These are phyloP conservation scores for Hypercompe scribonia DNA, from an alignment of 2,888 invertebrate genomes.

Conservation along the genomic window DNA sequence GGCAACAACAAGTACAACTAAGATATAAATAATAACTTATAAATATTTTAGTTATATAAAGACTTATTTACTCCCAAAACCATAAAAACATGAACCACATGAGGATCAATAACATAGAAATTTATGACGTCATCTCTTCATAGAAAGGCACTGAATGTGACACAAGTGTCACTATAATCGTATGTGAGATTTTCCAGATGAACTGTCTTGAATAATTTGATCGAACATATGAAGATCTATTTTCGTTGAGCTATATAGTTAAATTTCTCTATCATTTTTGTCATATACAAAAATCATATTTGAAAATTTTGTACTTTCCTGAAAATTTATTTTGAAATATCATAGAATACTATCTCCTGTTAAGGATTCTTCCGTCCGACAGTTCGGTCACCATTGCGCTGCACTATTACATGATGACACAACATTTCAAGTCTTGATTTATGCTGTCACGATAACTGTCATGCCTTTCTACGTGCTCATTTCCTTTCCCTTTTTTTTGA, in stretches of 20 bases:
- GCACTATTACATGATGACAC: no score
- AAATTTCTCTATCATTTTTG: neutral
- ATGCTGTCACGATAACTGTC: no score
- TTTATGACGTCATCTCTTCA: constrained; percentile 34
- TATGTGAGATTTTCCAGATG: constrained; percentile 35
- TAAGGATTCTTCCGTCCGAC: no score
- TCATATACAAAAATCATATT: neutral
- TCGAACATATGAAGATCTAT: constrained; percentile 50
- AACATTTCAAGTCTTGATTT: no score
- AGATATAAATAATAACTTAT: constrained; percentile 14
- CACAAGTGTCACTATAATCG: constrained; percentile 34
- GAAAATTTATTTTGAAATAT: no score
- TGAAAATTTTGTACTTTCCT: no score
- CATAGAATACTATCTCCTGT: no score
- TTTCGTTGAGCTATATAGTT: neutral
- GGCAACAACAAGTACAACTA: neutral
- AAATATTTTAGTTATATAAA: constrained; percentile 25
- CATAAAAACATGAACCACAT: constrained; percentile 36
- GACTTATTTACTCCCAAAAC: constrained; percentile 29
- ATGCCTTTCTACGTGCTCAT: no score
- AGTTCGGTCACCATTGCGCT: no score
- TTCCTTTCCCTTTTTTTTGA: no score
- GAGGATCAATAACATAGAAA: constrained; percentile 46
- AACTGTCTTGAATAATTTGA: constrained; percentile 59
- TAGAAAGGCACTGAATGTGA: constrained; percentile 37